phyloP scores from a whole-genome alignment of 2,797 vertebrate genomes.

The Fratercula arctica region DNA sequence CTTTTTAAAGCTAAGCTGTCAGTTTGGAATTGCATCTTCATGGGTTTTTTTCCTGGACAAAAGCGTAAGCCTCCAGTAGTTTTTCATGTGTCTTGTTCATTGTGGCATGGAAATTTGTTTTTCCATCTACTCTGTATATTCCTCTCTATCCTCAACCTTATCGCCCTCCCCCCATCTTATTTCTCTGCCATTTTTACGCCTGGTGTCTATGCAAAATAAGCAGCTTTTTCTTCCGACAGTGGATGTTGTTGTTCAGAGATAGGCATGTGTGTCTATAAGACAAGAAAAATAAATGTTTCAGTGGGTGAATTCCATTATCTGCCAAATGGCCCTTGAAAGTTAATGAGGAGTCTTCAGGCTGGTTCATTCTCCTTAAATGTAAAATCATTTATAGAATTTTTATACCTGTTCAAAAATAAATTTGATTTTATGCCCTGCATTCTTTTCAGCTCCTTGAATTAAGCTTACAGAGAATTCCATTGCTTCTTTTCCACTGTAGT shows the following conservation, averaged over 20 bases:
- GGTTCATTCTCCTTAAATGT: slow-evolving; percentile 27
- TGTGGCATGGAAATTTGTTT: background rate
- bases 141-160: background rate
- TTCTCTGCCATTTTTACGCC: background rate
- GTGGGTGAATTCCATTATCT: slow-evolving; percentile 46
- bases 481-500: background rate
- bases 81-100: background rate
- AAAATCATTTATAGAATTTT: slow-evolving; percentile 39
- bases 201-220: background rate
- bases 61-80: background rate
- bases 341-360: slow-evolving; percentile 53
- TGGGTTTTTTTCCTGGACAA: background rate
- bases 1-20: background rate
- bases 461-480: slow-evolving; percentile 19
- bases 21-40: background rate
- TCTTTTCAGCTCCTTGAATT: slow-evolving; percentile 37
- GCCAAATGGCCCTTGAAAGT: slow-evolving; percentile 56
- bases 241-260: background rate
- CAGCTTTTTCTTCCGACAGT: background rate
- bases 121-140: background rate
- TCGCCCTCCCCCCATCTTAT: background rate
- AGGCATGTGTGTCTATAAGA: background rate
- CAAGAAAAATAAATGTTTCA: slow-evolving; percentile 32
- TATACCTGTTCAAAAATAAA: slow-evolving; percentile 43
- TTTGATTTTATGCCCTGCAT: slow-evolving; percentile 32